phyloP scores from a whole-genome alignment of 2,113 vertebrate genomes.

The Antechinus stuartii region DNA sequence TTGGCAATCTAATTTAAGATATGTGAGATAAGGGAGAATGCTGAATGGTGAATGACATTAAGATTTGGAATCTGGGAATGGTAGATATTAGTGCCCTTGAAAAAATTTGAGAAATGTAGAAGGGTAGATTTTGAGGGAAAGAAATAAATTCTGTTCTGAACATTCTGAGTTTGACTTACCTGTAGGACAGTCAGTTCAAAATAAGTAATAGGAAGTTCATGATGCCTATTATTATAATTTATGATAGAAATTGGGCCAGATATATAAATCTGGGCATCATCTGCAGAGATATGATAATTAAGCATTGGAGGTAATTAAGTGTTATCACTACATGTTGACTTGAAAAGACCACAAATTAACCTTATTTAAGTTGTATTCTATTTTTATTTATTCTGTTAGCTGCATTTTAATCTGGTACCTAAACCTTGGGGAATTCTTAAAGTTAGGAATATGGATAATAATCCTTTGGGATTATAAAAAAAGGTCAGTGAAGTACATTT shows the following conservation, averaged over 20 bases:
- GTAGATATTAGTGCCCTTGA: not conserved
- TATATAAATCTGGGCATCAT: not conserved
- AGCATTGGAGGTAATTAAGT: not conserved
- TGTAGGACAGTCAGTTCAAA: not conserved
- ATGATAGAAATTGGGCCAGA: not conserved
- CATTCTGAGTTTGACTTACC: not conserved
- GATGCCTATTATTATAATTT: not conserved
- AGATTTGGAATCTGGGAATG: not conserved
- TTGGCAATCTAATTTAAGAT: not conserved
- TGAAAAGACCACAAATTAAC: not conserved
- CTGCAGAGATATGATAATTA: not conserved
- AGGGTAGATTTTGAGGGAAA: not conserved
- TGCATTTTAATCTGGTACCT: not conserved
- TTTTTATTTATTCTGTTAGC: not conserved
- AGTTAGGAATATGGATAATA: not conserved
- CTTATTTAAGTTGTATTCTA: not conserved
- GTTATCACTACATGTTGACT: not conserved
- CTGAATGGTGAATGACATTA: not conserved
- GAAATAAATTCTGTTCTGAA: not conserved
- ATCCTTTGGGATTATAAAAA: not conserved
- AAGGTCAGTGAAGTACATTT: not conserved
- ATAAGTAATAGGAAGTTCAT: not conserved
- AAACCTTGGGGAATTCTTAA: not conserved
- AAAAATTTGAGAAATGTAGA: not conserved
- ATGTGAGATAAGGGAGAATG: not conserved